Percentiles rank a stretch among this genome's conserved stretches.
phyloP scores from a whole-genome alignment of 2,888 invertebrate species.

The Leptinotarsa peninsularis region DNA sequence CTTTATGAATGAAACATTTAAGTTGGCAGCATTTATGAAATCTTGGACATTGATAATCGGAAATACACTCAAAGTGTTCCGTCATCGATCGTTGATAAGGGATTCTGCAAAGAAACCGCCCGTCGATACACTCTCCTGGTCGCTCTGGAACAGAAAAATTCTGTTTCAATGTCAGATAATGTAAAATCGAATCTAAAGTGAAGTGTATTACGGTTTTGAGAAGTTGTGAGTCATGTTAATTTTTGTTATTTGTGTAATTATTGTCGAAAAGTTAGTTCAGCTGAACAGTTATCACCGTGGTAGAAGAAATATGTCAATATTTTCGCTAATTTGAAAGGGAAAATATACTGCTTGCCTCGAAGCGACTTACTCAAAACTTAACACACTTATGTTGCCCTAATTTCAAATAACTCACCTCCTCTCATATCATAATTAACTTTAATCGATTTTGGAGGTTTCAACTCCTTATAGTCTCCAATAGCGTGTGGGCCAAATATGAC shows the following conservation, averaged over 20 bases:
- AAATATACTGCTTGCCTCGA: too few species aligned
- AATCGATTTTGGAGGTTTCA: slow-evolving; percentile 35
- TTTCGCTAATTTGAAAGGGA: too few species aligned
- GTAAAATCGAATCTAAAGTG: too few species aligned
- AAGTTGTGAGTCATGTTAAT: background rate
- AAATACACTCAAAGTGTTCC: slow-evolving; percentile 38
- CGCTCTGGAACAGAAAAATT: slow-evolving; percentile 36
- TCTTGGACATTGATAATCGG: slow-evolving; percentile 44
- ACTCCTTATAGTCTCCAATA: slow-evolving; percentile 26
- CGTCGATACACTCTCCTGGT: slow-evolving; percentile 33
- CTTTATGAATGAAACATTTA: slow-evolving; percentile 42
- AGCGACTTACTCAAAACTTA: too few species aligned
- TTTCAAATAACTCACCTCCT: slow-evolving; percentile 33
- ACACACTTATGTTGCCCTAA: too few species aligned
- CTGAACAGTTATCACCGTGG: too few species aligned
- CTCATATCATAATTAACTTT: slow-evolving; percentile 23
- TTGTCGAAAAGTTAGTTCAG: too few species aligned
- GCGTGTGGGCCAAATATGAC: slow-evolving; percentile 26
- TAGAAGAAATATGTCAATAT: too few species aligned
- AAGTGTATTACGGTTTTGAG: background rate
- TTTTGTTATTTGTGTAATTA: too few species aligned
- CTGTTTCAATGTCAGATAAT: background rate
- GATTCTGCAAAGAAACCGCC: slow-evolving; percentile 25
- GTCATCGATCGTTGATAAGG: slow-evolving; percentile 32
- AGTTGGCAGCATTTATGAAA: slow-evolving; percentile 44